Percentiles rank a stretch among this genome's conserved stretches.
phyloP scores from a whole-genome alignment of 1,140 invertebrate genomes.

The Drosophila teissieri region DNA sequence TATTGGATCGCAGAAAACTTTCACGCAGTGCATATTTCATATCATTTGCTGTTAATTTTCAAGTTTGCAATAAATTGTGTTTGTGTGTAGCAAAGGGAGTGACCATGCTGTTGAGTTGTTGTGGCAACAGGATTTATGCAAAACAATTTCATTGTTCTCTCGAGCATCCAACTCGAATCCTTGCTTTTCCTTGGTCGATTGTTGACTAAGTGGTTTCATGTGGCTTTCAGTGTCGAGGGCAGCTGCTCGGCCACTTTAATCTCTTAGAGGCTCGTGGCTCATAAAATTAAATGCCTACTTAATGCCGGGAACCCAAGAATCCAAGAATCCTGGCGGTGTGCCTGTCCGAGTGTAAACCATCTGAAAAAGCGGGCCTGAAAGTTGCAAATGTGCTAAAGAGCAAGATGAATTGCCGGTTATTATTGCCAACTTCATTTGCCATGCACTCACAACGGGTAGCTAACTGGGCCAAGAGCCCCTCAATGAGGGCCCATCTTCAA shows the following conservation, averaged over 20 bases:
- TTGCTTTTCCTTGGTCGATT: slow-evolving; percentile 23
- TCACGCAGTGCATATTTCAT: background rate
- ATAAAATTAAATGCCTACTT: slow-evolving; percentile 50
- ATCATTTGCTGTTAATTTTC: too few relatives aligned
- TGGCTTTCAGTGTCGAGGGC: slow-evolving; percentile 5
- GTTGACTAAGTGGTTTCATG: slow-evolving; percentile 38
- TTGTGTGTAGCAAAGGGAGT: slow-evolving; percentile 15
- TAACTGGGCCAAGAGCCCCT: slow-evolving; percentile 29
- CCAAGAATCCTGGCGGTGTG: background rate
- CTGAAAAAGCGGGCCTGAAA: slow-evolving; percentile 21
- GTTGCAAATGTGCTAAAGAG: slow-evolving; percentile 70
- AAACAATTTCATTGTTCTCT: slow-evolving; percentile 68
- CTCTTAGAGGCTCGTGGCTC: slow-evolving; percentile 37
- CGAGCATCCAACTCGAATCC: slow-evolving; percentile 30
- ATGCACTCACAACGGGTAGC: slow-evolving; percentile 25
- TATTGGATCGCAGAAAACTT: background rate
- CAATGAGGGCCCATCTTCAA: slow-evolving; percentile 50
- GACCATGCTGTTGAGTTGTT: slow-evolving; percentile 23
- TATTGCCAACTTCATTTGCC: slow-evolving; percentile 59
- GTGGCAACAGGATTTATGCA: slow-evolving; percentile 61
- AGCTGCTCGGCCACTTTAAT: slow-evolving; percentile 25
- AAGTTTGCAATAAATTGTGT: background rate
- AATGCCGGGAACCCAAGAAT: background rate
- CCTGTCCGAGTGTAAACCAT: slow-evolving; percentile 7
- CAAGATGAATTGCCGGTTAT: slow-evolving; percentile 73